Evolutionary conservation across 2,113 vertebrate species (phyloP).

Genomic region (Brachirus orientalis): DNA sequence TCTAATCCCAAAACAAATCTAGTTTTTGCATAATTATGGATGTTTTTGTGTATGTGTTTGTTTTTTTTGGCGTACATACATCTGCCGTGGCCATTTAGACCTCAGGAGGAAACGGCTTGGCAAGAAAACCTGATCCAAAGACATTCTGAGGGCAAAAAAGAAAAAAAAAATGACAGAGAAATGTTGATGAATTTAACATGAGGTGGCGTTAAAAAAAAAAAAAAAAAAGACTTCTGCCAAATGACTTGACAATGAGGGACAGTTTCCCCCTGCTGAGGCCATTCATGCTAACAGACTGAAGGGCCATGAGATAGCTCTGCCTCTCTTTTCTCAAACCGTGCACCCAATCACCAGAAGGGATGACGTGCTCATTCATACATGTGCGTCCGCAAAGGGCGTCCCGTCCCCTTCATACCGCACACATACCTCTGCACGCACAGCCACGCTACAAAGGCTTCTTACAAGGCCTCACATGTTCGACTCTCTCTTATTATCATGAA

Average conservation of each 20-base stretch:
- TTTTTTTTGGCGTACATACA: constrained; percentile 57
- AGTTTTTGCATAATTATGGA: background rate
- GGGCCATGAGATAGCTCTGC: constrained; percentile 35
- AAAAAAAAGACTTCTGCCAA: constrained; percentile 71
- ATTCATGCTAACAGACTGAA: constrained; percentile 60
- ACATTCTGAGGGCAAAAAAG: constrained; percentile 53
- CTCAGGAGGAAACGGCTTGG: constrained; percentile 69
- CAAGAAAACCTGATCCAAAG: constrained; percentile 63
- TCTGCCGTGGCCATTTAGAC: constrained; percentile 70
- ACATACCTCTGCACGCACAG: constrained; percentile 45
- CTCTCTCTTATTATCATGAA: constrained; percentile 70
- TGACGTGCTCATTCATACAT: constrained; percentile 53
- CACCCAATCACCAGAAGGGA: constrained; percentile 37
- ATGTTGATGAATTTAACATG: constrained; percentile 82
- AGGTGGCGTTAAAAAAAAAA: constrained; percentile 63
- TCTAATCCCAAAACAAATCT: background rate
- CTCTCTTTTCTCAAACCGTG: constrained; percentile 34
- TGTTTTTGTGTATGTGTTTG: constrained; percentile 14
- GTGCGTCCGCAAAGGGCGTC: background rate
- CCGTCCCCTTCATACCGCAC: background rate
- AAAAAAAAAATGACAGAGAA: constrained; percentile 49
- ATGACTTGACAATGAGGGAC: constrained; percentile 75
- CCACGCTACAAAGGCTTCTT: constrained; percentile 51
- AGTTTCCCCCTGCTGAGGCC: constrained; percentile 66
- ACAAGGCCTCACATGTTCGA: constrained; percentile 64